Percentiles rank a stretch among this genome's conserved stretches.
phyloP scores from a whole-genome alignment of 2,888 invertebrate species.

The Drosophila siamana region DNA sequence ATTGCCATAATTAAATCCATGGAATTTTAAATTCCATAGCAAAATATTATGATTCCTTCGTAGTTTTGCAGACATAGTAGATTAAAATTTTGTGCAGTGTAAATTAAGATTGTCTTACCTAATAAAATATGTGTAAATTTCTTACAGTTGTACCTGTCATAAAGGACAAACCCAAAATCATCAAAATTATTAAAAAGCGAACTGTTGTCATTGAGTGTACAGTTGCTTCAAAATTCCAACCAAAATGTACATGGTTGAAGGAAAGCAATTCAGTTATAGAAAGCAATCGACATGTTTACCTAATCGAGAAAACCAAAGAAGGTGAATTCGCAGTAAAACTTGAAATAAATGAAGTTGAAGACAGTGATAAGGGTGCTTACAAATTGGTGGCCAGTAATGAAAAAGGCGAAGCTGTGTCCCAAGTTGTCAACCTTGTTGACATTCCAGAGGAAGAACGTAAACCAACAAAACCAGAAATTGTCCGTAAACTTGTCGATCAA shows the following conservation, averaged over 20 bases:
- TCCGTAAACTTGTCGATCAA: constrained; percentile 91
- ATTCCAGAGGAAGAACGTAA: constrained; percentile 91
- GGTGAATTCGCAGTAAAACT: constrained; percentile 96
- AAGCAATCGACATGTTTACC: constrained; percentile 85
- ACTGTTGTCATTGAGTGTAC: constrained; percentile 97
- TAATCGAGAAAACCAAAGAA: constrained; percentile 86
- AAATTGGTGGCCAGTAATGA: constrained; percentile 96
- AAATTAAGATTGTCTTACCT: constrained; percentile 1
- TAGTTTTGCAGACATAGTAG: no score
- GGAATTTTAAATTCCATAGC: no score
- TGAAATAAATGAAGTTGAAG: constrained; percentile 93
- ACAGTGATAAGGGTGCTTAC: constrained; percentile 94
- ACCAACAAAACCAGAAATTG: constrained; percentile 92
- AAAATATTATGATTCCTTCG: no score
- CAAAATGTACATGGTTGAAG: constrained; percentile 97
- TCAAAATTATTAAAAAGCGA: constrained; percentile 96
- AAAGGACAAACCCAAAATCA: constrained; percentile 95
- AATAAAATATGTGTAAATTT: not conserved
- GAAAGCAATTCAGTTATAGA: constrained; percentile 92
- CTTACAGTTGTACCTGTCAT: constrained; percentile 94
- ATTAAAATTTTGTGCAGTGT: no score
- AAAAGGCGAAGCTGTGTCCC: constrained; percentile 96
- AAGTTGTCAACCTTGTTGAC: constrained; percentile 94
- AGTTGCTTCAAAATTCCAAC: constrained; percentile 96
- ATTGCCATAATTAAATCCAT: no score